These are phyloP conservation scores for Amazona vittata DNA, from an alignment of 2,113 vertebrate genomes.

Conservation along the genomic window DNA sequence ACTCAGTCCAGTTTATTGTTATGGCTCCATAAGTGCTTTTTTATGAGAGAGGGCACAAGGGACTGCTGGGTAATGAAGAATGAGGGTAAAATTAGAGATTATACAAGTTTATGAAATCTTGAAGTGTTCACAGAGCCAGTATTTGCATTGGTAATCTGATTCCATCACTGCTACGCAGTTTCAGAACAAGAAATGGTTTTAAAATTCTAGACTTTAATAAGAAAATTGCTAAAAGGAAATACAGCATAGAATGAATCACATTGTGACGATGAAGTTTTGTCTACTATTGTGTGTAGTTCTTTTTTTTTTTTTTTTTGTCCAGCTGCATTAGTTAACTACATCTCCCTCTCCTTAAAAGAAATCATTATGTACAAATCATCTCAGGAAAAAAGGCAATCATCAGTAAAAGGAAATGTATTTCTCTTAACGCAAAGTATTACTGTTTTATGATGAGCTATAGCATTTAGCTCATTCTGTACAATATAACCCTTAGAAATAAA, in stretches of 20 bases:
- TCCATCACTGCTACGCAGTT: neutral
- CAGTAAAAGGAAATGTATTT: neutral
- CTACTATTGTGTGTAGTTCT: neutral
- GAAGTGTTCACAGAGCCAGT: neutral
- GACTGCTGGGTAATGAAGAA: neutral
- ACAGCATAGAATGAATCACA: neutral
- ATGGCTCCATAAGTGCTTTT: neutral
- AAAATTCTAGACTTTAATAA: neutral
- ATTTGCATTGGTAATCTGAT: neutral
- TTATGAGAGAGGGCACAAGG: neutral
- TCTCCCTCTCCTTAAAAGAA: neutral
- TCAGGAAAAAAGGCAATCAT: neutral
- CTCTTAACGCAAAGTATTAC: neutral
- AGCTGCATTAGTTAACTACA: neutral
- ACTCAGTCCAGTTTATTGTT: neutral
- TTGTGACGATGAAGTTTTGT: neutral
- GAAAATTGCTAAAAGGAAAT: neutral
- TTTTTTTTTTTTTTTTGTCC: neutral
- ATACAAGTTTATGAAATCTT: neutral
- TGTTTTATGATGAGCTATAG: neutral
- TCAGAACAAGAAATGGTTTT: neutral
- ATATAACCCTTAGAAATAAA: slow-evolving; percentile 23
- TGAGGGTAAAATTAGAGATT: neutral
- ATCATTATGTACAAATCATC: neutral
- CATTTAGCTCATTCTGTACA: neutral